Conservation (phyloP, 30 jellyfish, hydroid and myxozoan genomes). For the Catostylus mosaicus region DNA sequence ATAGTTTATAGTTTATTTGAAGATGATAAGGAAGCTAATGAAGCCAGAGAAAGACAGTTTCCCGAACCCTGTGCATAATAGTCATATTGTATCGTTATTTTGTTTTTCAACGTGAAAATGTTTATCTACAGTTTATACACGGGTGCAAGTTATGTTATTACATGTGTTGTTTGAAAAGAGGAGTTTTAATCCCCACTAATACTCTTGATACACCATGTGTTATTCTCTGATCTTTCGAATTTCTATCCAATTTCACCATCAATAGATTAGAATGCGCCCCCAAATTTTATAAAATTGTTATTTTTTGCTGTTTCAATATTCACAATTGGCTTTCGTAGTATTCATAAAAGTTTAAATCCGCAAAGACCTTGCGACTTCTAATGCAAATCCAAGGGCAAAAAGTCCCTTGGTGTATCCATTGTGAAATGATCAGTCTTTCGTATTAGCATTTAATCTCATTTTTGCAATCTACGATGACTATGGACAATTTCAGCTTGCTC, state of each 20-base stretch:
- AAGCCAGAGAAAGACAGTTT: too few species aligned
- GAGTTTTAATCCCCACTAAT: too few species aligned
- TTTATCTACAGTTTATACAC: too few species aligned
- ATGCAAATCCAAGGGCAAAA: conserved; percentile 28
- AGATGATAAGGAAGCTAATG: too few species aligned
- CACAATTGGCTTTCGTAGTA: background rate
- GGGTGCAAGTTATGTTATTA: too few species aligned
- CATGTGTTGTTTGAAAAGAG: too few species aligned
- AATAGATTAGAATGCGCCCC: background rate
- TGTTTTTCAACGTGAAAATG: too few species aligned
- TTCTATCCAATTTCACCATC: background rate
- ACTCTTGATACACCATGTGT: too few species aligned
- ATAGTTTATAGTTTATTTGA: too few species aligned
- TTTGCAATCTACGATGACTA: conserved; percentile 4
- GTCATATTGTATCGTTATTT: too few species aligned
- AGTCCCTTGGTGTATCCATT: conserved; percentile 18
- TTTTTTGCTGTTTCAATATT: conserved; percentile 13
- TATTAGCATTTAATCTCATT: conserved; percentile 10
- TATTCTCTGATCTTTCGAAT: too few species aligned
- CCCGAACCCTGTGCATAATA: too few species aligned
- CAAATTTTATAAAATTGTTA: background rate
- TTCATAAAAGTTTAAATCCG: conserved; percentile 12
- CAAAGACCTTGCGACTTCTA: conserved; percentile 33
- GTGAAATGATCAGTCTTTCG: conserved; percentile 10
- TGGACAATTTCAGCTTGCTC: conserved; percentile 1